Conservation (phyloP, 2,888 invertebrate species). For the Coronaproctus castanopsis region DNA sequence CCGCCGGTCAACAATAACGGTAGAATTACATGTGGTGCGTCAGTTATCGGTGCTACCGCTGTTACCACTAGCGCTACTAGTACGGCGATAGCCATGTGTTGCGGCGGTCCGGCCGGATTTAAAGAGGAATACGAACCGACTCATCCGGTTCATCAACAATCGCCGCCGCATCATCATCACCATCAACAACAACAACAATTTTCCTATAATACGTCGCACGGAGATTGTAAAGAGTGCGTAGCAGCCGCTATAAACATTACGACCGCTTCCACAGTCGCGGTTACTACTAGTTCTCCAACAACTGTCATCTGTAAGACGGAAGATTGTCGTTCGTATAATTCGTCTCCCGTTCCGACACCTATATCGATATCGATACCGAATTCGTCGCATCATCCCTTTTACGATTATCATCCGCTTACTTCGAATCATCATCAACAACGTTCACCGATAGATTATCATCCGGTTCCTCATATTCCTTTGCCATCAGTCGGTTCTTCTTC, state of each 20-base stretch:
- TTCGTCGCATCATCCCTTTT: background rate
- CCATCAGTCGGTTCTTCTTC: background rate
- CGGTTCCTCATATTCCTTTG: background rate
- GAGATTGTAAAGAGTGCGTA: constrained; percentile 13
- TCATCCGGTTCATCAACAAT: constrained; percentile 1
- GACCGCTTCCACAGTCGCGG: background rate
- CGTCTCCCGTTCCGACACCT: background rate
- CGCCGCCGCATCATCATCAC: constrained; percentile 8
- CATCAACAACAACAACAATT: constrained; percentile 8
- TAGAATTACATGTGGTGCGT: background rate
- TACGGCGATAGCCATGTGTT: constrained; percentile 15
- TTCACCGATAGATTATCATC: background rate
- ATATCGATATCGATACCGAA: background rate
- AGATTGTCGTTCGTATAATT: constrained; percentile 1
- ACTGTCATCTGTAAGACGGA: constrained; percentile 6
- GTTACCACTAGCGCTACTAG: background rate
- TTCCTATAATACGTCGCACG: constrained; percentile 1
- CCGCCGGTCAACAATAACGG: constrained; percentile 18
- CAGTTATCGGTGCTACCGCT: background rate
- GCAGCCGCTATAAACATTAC: constrained; percentile 15
- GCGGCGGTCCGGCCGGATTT: constrained; percentile 5
- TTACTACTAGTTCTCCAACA: background rate
- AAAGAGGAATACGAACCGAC: constrained; percentile 15
- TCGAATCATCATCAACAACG: background rate
- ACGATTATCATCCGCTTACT: too few species aligned